Percentiles rank a stretch among this genome's conserved stretches.
Evolutionary conservation across 2,888 invertebrate species (phyloP).

Genomic region (Pogonocherus hispidulus): DNA sequence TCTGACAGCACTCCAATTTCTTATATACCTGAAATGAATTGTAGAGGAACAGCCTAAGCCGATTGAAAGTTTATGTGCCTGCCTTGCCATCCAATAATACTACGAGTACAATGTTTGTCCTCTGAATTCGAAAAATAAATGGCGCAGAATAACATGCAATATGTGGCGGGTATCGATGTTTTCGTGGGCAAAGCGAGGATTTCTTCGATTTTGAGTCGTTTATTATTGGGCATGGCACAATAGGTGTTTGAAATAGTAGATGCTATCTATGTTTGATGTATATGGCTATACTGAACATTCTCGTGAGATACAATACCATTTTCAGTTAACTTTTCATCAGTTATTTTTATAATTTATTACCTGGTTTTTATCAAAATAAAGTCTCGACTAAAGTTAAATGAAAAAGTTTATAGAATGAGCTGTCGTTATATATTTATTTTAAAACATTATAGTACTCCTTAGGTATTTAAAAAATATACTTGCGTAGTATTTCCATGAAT

Average conservation of each 20-base stretch:
- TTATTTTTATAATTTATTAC: too few species aligned
- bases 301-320: too few species aligned
- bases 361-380: too few species aligned
- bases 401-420: too few species aligned
- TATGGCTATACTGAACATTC: too few species aligned
- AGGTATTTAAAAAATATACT: too few species aligned
- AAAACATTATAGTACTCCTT: too few species aligned
- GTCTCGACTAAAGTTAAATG: too few species aligned
- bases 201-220: neutral
- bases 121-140: conserved; percentile 42
- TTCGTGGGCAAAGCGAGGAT: conserved; percentile 9
- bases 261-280: neutral
- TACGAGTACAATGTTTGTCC: conserved; percentile 29
- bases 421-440: too few species aligned
- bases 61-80: conserved; percentile 39
- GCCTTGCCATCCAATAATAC: conserved; percentile 10
- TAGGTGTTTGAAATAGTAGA: neutral
- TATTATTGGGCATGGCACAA: neutral
- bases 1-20: too few species aligned
- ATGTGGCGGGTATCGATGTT: conserved; percentile 24
- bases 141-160: conserved; percentile 36
- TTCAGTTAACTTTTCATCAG: too few species aligned
- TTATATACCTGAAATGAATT: neutral
- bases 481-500: too few species aligned
- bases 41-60: neutral